A percentile compares a stretch with the other conserved stretches of the same genome.
Evolutionary conservation across 1,140 invertebrate species (phyloP).

Genomic region (Metaphire vulgaris): DNA sequence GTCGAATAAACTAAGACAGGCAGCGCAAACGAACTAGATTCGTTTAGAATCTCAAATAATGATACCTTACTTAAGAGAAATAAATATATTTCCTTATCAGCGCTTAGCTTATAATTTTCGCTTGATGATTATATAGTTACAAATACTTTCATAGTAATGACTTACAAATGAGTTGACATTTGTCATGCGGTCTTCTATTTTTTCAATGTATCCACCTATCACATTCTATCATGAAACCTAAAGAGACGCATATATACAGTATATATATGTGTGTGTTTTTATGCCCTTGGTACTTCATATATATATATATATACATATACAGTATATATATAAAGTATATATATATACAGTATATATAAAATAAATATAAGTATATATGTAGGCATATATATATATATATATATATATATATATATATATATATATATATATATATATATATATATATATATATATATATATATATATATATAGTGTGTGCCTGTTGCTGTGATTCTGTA

Average conservation of each 20-base stretch:
- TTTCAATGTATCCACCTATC: too few relatives aligned
- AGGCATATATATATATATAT: neutral
- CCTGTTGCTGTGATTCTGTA: too few relatives aligned
- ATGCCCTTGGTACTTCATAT: too few relatives aligned
- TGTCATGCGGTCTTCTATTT: too few relatives aligned
- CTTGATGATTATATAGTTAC: slow-evolving; percentile 8
- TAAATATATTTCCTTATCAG: neutral
- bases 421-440: neutral
- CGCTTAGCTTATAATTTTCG: neutral
- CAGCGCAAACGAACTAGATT: neutral
- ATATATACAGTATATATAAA: neutral
- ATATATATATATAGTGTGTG: too few relatives aligned
- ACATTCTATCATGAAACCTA: too few relatives aligned
- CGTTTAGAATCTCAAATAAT: neutral
- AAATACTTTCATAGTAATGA: too few relatives aligned
- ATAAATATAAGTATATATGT: neutral
- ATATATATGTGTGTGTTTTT: neutral
- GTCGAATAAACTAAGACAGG: too few relatives aligned
- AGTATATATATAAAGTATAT: neutral
- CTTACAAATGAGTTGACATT: too few relatives aligned
- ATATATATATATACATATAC: neutral
- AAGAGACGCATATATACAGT: neutral
- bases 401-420: neutral
- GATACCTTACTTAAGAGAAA: neutral
- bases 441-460: neutral